Evolutionary conservation across 2,113 vertebrate species (phyloP).

Genomic region (Corynorhinus townsendii): DNA sequence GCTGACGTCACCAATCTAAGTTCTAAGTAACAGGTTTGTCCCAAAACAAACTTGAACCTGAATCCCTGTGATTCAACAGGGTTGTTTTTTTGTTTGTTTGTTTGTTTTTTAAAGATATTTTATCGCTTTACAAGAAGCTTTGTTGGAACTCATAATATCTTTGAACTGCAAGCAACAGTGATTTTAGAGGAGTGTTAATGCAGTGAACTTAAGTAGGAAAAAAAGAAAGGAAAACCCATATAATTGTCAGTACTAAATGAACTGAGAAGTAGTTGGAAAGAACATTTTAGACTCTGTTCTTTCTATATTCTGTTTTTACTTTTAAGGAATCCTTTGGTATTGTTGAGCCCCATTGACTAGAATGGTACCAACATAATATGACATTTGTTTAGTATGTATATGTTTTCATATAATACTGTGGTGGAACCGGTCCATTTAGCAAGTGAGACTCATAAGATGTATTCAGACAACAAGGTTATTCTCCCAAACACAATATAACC

Average conservation of each 20-base stretch:
- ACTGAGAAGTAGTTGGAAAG: conserved; percentile 61
- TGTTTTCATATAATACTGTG: not conserved
- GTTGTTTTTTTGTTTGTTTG: not conserved
- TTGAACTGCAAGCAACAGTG: conserved; percentile 58
- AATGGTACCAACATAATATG: not conserved
- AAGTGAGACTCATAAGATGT: not conserved
- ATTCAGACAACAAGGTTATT: not conserved
- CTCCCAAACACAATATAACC: not conserved
- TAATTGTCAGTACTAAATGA: conserved; percentile 67
- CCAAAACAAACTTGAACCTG: conserved; percentile 10
- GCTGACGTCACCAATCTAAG: conserved; percentile 11
- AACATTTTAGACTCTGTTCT: conserved; percentile 29
- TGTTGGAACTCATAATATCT: conserved; percentile 47
- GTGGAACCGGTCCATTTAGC: not conserved
- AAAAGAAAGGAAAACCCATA: not conserved
- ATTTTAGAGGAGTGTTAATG: conserved; percentile 67
- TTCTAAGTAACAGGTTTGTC: conserved; percentile 41
- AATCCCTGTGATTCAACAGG: conserved; percentile 34
- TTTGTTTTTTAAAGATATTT: conserved; percentile 52
- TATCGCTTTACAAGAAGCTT: conserved; percentile 40
- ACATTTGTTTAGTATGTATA: not conserved
- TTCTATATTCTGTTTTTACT: conserved; percentile 30
- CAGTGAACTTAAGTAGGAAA: conserved; percentile 46
- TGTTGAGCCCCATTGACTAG: not conserved
- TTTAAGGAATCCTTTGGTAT: conserved; percentile 47